A percentile compares a stretch with the other conserved stretches of the same genome.
Conservation (phyloP, 2,797 vertebrate genomes). For the Crocodylus rhombifer region DNA sequence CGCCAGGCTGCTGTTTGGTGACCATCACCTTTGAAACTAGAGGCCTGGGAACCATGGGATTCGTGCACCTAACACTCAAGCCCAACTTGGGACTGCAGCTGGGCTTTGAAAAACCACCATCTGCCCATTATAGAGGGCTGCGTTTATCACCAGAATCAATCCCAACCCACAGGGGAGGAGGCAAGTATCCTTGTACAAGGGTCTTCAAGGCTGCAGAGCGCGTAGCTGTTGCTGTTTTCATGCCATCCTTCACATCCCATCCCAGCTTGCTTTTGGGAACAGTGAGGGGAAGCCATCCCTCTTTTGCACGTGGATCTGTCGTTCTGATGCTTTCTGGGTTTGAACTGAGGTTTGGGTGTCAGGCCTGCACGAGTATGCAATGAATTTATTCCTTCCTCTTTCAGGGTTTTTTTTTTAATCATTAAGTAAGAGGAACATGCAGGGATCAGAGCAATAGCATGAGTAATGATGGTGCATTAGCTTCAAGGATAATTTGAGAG, state of each 20-base stretch:
- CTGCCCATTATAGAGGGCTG: neutral
- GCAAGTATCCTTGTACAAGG: neutral
- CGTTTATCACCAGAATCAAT: neutral
- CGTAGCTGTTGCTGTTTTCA: accelerated
- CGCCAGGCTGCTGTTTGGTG: neutral
- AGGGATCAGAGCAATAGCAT: neutral
- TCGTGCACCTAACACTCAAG: neutral
- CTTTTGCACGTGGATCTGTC: neutral
- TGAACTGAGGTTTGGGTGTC: neutral
- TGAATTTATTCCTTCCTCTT: neutral
- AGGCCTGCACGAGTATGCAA: neutral
- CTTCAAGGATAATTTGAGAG: neutral
- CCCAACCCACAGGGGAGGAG: neutral
- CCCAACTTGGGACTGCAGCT: neutral
- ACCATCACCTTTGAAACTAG: neutral
- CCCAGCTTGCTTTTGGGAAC: neutral
- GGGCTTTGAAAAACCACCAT: neutral
- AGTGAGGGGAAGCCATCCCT: neutral
- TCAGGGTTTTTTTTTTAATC: accelerated
- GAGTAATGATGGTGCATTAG: neutral
- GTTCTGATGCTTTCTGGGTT: neutral
- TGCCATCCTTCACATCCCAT: neutral
- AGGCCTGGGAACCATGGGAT: too few species aligned
- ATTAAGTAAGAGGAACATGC: neutral
- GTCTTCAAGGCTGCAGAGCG: neutral